Base-by-base conservation (phyloP, 2,113 vertebrate species). In the Nansenia antarctica region DNA sequence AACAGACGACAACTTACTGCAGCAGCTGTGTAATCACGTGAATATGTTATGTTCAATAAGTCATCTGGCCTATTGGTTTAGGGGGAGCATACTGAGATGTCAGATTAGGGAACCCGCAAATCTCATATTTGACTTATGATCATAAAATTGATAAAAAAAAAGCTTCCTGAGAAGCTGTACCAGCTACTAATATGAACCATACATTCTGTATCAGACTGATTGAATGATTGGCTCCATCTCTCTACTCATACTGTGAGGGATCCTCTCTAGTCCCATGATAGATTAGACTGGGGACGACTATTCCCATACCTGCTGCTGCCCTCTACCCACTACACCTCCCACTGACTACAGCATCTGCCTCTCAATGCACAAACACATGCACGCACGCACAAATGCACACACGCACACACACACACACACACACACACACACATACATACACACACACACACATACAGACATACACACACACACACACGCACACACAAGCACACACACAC, bases 321-420 rank as follows among this genome's bases (percentile, higher is more conserved):
- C 11, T 49, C 45, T 49, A 14, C 45, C 20, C 7, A 2, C 15
- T 20, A n/a, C n/a, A 20, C n/a, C 45, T 49, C 45, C 45, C 5
- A 49, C 45, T 49, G 45, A 49, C 45, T 49, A 49, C n/a, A 49
- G n/a, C 45, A 49, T 49, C 45, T 49, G 45, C n/a, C 45, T 49
- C n/a, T 20, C 24, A 24, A 27, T 11, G 11, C 35, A 37, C 35
- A 37, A 5, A 37, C 35, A 37, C 35, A 37, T 11, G 11, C 35
- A 37, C 35, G 11, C 35, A 37, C 35, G n/a, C n/a, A n/a, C n/a
- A n/a, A n/a, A n/a, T n/a, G n/a, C n/a, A n/a, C n/a, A n/a, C n/a
- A n/a, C n/a, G 11, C 35, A 37, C 35, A 37, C 35, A 37, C 35
- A 37, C 35, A 37, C 35, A 37, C 35, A 37, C 35, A 37, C 35